Conservation (phyloP, 2,113 vertebrate genomes). For the Leuciscus idus region DNA sequence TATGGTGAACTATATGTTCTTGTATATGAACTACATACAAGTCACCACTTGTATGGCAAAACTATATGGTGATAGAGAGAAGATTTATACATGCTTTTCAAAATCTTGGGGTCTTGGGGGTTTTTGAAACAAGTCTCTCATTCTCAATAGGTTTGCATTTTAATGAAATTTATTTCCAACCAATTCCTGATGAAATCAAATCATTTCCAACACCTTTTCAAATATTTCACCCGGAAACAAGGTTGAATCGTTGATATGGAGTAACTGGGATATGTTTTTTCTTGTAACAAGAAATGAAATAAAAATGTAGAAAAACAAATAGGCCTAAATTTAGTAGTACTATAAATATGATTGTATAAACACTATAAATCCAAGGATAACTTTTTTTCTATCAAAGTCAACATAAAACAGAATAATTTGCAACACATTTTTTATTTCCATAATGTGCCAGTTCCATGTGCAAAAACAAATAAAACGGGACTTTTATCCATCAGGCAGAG, state of each 20-base stretch:
- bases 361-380: conserved; percentile 2
- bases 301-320: neutral
- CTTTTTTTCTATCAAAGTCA: neutral
- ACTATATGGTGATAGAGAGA: neutral
- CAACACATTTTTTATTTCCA: neutral
- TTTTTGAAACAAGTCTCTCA: too few relatives aligned
- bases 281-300: neutral
- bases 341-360: neutral
- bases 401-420: conserved; percentile 3
- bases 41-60: too few relatives aligned
- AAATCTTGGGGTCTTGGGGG: neutral
- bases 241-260: neutral
- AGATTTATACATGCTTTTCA: neutral
- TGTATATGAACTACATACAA: too few relatives aligned
- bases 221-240: too few relatives aligned
- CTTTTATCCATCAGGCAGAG: neutral
- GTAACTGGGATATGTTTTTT: neutral
- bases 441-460: neutral
- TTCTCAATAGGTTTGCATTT: too few relatives aligned
- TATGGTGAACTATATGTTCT: too few relatives aligned
- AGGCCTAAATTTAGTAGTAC: too few relatives aligned
- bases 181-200: neutral
- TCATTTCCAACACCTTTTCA: neutral
- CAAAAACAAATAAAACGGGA: neutral
- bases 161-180: neutral